These are phyloP conservation scores for Solea solea DNA, from an alignment of 2,113 vertebrate genomes.

Conservation along the genomic window DNA sequence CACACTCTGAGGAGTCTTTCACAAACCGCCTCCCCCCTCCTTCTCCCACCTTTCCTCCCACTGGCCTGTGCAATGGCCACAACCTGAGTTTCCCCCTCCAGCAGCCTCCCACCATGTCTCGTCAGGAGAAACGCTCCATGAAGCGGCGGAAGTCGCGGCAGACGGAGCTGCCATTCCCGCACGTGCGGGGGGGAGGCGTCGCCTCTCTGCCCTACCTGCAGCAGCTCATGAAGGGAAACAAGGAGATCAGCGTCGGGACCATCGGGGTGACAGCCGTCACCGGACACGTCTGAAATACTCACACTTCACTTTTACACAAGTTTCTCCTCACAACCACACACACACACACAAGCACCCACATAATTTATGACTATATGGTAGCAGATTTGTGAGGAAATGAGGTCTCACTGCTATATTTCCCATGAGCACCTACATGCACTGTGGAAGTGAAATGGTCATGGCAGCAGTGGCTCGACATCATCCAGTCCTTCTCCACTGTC, in stretches of 20 bases:
- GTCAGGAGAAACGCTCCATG: conserved; percentile 90
- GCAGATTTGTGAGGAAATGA: conserved; percentile 39
- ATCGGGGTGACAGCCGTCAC: conserved; percentile 90
- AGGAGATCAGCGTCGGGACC: conserved; percentile 89
- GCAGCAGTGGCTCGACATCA: conserved; percentile 42
- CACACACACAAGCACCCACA: conserved; percentile 20
- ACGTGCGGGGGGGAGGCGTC: conserved; percentile 31
- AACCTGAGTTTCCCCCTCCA: conserved; percentile 63
- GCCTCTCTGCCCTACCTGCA: conserved; percentile 90
- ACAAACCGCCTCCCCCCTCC: conserved; percentile 88
- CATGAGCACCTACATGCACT: conserved; percentile 39
- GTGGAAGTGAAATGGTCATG: conserved; percentile 42
- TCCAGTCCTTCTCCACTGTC: conserved; percentile 66
- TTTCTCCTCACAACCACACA: conserved; percentile 23
- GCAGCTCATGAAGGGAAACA: conserved; percentile 95
- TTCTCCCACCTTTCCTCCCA: conserved; percentile 79
- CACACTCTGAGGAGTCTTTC: conserved; percentile 92
- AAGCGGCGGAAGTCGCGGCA: conserved; percentile 91
- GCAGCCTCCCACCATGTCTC: conserved; percentile 80
- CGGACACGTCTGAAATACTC: conserved; percentile 86
- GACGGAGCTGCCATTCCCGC: conserved; percentile 83
- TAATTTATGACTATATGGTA: conserved; percentile 20
- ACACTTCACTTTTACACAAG: conserved; percentile 9
- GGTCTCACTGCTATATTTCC: conserved; percentile 45
- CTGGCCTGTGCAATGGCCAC: conserved; percentile 88